Evolutionary conservation across 2,888 invertebrate species (phyloP), one percentile per base, ranked within the genome.

Genomic region (Acanthosoma haemorrhoidale): DNA sequence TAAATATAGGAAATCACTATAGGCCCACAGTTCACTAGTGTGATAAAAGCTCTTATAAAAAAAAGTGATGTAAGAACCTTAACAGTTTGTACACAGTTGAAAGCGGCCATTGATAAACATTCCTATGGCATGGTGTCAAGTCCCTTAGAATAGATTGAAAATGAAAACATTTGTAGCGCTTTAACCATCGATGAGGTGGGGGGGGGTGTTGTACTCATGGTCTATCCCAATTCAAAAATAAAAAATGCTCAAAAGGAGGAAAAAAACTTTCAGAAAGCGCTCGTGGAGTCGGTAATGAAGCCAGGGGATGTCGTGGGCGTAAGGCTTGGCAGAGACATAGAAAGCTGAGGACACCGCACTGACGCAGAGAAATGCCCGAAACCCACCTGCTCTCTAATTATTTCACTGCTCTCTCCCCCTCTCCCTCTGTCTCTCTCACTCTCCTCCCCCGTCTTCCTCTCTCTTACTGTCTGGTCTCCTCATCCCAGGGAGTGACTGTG

Each of bases 301-400:
- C 51, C 25, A 4, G n/a, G n/a, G 1, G 13, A 13, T 4, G 51
- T 21, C 13, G 51, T 51, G 51, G 51, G 51, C 51, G 51, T n/a
- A n/a, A n/a, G n/a, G n/a, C 4, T 51, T 51, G 51, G 51, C 51
- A 51, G 25, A n/a, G 25, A 4, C 25, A n/a, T n/a, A 18, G 43
- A 43, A 18, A 43, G 43, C 18, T 21, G 18, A 21, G 43, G 21
- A 43, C 25, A n/a, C 25, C 25, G 0, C n/a, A 18, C 25, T 51
- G 51, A 51, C 51, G 29, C 51, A 51, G 51, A 51, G 51, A 51
- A 51, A 51, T 51, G 51, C 29, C 51, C 51, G 51, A 51, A 51
- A 51, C 51, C 51, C 51, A 51, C 51, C 51, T 51, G 51, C 25
- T 51, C 25, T 2, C 9, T 51, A 51, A 51, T 51, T 51, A 51